Percentiles rank a stretch among this genome's conserved stretches.
Evolutionary conservation across 2,888 invertebrate genomes (phyloP).

Genomic region (Drosophila kambysellisi): DNA sequence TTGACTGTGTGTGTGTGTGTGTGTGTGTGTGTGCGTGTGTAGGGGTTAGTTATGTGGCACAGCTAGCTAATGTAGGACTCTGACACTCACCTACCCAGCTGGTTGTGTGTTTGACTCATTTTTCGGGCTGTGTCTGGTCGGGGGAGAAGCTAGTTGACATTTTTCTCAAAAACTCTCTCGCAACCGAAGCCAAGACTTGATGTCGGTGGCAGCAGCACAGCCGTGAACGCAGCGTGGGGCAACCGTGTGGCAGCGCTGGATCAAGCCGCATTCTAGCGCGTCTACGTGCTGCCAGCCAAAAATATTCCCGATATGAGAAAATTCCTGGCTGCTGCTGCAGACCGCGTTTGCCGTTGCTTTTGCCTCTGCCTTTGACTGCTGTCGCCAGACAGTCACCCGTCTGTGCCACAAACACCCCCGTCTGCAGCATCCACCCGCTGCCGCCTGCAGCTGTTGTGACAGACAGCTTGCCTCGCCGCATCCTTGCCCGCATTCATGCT

Average conservation of each 20-base stretch:
- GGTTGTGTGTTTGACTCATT: constrained; percentile 63
- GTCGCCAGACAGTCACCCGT: constrained; percentile 44
- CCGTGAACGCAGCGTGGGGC: constrained; percentile 22
- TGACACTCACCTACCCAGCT: constrained; percentile 62
- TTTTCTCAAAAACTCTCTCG: constrained; percentile 70
- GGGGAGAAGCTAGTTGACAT: constrained; percentile 55
- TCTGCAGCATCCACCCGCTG: not conserved
- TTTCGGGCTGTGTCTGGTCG: constrained; percentile 31
- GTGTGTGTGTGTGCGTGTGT: not conserved
- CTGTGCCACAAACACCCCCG: constrained; percentile 5
- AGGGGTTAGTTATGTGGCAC: constrained; percentile 15
- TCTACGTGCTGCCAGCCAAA: constrained; percentile 58
- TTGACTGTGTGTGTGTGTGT: constrained; percentile 22
- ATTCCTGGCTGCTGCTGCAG: constrained; percentile 42
- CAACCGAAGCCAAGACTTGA: constrained; percentile 37
- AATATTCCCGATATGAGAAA: constrained; percentile 67
- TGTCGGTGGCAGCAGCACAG: constrained; percentile 43
- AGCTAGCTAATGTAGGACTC: not conserved
- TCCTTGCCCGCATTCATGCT: constrained; percentile 18
- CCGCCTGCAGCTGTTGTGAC: constrained; percentile 45
- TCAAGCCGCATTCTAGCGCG: constrained; percentile 1
- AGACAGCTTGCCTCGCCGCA: constrained; percentile 27
- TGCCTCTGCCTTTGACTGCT: constrained; percentile 31
- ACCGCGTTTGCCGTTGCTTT: constrained; percentile 29
- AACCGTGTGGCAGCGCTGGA: constrained; percentile 35